phyloP scores from a whole-genome alignment of 37 sponge, comb jelly and placozoan species.

The Halichondria panicea region DNA sequence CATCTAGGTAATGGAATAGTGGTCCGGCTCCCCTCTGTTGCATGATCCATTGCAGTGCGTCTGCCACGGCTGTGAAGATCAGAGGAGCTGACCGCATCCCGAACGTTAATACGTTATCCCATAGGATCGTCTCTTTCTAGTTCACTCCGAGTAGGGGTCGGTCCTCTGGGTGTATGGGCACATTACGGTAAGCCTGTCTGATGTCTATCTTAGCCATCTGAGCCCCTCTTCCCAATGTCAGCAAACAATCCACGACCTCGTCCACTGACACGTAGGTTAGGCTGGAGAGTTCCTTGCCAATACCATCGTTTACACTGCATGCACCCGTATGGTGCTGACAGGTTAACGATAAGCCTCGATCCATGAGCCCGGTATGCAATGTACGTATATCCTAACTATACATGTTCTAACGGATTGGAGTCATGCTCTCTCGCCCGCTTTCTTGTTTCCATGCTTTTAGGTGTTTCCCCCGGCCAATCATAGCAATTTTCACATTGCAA shows the following conservation, averaged over 20 bases:
- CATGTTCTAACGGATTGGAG: no score
- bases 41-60: conserved; percentile 19
- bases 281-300: conserved; percentile 3
- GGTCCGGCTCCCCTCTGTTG: background rate
- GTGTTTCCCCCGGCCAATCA: no score
- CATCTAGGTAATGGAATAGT: conserved; percentile 28
- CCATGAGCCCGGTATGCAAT: no score
- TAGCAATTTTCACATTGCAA: no score
- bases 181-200: conserved; percentile 11
- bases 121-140: conserved; percentile 2
- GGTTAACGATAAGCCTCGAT: conserved; percentile 35
- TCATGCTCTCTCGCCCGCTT: no score
- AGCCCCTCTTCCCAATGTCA: conserved; percentile 7
- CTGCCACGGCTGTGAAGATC: conserved; percentile 42
- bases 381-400: no score
- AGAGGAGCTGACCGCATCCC: conserved; percentile 22
- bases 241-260: background rate
- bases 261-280: conserved; percentile 27
- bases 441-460: no score
- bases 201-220: conserved; percentile 36
- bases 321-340: conserved; percentile 24
- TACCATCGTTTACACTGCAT: conserved; percentile 43
- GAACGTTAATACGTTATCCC: conserved; percentile 25
- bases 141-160: conserved; percentile 21
- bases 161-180: conserved; percentile 32